These are phyloP conservation scores for Cheilosia soror DNA, from an alignment of 2,888 invertebrate species.

Conservation along the genomic window DNA sequence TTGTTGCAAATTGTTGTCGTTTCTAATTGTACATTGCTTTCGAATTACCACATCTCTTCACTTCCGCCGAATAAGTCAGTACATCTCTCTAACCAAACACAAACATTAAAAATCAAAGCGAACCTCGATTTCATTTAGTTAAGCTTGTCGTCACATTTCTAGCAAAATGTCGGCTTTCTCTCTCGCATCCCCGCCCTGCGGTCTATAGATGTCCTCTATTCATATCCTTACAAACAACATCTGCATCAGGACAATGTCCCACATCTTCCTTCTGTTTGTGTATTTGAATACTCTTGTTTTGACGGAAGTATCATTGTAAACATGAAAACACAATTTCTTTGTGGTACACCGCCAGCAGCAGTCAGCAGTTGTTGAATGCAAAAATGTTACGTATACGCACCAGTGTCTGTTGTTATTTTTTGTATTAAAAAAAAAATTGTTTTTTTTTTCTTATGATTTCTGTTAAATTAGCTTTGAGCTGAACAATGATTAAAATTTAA, in stretches of 20 bases:
- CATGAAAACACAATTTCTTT: slow-evolving; percentile 47
- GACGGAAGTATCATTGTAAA: slow-evolving; percentile 54
- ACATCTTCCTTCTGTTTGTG: slow-evolving; percentile 9
- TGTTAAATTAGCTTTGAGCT: too few relatives aligned
- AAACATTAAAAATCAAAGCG: not conserved
- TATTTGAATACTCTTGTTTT: slow-evolving; percentile 24
- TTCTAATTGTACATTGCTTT: not conserved
- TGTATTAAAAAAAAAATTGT: too few relatives aligned
- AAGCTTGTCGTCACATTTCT: not conserved
- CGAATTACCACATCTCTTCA: not conserved
- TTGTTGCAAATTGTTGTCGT: too few relatives aligned
- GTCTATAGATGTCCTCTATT: not conserved
- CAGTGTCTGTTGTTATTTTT: not conserved
- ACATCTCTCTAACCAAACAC: not conserved
- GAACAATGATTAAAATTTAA: too few relatives aligned
- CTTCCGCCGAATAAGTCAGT: not conserved
- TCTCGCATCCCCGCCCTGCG: not conserved
- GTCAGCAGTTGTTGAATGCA: not conserved
- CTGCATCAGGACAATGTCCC: slow-evolving; percentile 8
- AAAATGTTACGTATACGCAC: slow-evolving; percentile 42
- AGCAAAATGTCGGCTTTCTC: not conserved
- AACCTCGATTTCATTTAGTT: slow-evolving; percentile 2
- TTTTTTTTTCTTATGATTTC: too few relatives aligned
- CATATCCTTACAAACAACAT: not conserved
- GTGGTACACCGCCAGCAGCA: slow-evolving; percentile 17